Evolutionary conservation across 2,888 invertebrate species (phyloP), one percentile per base, ranked within the genome.

Genomic region (Carabus problematicus): DNA sequence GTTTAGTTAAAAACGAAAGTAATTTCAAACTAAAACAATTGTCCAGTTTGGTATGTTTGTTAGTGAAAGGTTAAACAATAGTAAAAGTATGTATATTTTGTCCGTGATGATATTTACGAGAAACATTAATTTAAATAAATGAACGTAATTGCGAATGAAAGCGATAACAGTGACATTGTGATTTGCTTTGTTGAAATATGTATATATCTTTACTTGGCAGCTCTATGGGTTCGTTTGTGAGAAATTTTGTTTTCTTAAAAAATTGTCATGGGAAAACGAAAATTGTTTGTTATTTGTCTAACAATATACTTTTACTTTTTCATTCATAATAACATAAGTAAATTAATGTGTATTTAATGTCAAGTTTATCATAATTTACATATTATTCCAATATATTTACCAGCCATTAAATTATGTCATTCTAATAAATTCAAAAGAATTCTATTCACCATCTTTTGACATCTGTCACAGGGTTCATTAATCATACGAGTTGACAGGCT

Each of bases 81-180:
- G 64, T 64, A 64, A 64, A 64, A 64, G 64, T 64, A 14, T n/a
- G n/a, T n/a, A n/a, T n/a, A n/a, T 14, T 56, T 56, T 40, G 29
- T 14, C 19, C 29, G 16, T 19, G 29, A 29, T 56, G 29, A 14
- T 52, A 52, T 29, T 29, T 29, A 6, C 6, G 7, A 14, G 52
- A 18, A 16, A 52, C 4, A 12, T 52, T 52, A 16, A 52, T 52
- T 16, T 19, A 49, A 18, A 47, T 55, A 11, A 16, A 43, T n/a
- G 16, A n/a, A 55, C 19, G 39, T 39, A 45, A 14, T 45, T 45
- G 43, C 7, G 56, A 64, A 64, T 55, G 64, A 64, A 64, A 64
- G 64, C 45, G 12, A 8, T 52, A 40, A 52, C 8, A 40, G 47
- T 52, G 41, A 42, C 12, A 59, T 59, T 52, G 47, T 40, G 49